Percentiles rank a stretch among this genome's conserved stretches.
phyloP scores from a whole-genome alignment of 1,140 invertebrate species.

The Tigriopus japonicus region DNA sequence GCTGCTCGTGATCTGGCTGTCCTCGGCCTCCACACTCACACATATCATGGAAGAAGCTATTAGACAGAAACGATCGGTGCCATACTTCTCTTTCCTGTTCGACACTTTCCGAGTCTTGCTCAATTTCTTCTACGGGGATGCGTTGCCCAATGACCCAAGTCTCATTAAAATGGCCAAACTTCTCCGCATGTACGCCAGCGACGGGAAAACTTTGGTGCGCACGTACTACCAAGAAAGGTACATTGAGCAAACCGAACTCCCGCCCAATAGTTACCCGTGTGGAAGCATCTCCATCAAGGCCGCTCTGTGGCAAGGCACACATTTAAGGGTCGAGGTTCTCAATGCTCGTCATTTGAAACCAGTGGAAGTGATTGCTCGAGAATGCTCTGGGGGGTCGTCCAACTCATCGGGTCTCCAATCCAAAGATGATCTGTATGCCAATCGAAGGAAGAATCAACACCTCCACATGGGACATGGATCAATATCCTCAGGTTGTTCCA shows the following conservation, averaged over 20 bases:
- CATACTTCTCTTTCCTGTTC: not conserved
- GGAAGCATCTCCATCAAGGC: not conserved
- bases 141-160: not conserved
- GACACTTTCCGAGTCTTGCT: not conserved
- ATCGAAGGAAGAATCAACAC: too few species aligned
- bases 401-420: too few species aligned
- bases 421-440: too few species aligned
- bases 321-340: not conserved
- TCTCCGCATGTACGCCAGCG: not conserved
- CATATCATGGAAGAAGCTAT: conserved; percentile 4
- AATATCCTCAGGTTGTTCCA: too few species aligned
- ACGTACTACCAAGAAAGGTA: not conserved
- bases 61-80: not conserved
- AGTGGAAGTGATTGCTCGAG: not conserved
- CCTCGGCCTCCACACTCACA: not conserved
- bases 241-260: not conserved
- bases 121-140: conserved; percentile 13
- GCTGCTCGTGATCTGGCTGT: not conserved
- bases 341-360: not conserved
- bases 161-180: not conserved
- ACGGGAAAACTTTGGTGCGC: not conserved
- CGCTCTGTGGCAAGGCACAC: not conserved
- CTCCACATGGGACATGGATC: too few species aligned
- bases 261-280: not conserved
- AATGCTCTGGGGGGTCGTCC: too few species aligned